Percentiles rank a stretch among this genome's conserved stretches.
Conservation (phyloP, 1,140 invertebrate genomes). For the Aricia agestis region DNA sequence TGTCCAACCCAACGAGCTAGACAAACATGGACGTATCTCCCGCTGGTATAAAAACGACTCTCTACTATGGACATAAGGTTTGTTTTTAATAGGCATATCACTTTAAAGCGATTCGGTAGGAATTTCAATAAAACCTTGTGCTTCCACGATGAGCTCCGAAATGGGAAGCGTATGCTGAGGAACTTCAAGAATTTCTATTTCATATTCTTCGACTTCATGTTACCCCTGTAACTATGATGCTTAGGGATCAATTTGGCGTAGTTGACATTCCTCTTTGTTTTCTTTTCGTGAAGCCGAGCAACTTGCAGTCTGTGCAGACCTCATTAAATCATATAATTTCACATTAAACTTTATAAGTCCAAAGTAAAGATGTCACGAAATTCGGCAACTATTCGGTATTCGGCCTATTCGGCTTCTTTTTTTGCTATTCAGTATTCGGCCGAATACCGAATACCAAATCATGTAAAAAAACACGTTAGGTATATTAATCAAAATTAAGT, state of each 20-base stretch:
- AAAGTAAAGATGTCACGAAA: too few species aligned
- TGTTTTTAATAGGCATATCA: constrained; percentile 29
- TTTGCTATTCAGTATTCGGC: too few species aligned
- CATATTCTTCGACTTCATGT: constrained; percentile 56
- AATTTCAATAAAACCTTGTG: constrained; percentile 29
- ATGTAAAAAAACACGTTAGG: too few species aligned
- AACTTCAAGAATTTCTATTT: constrained; percentile 53
- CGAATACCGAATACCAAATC: too few species aligned
- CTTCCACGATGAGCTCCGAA: constrained; percentile 38
- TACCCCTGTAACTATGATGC: constrained; percentile 59
- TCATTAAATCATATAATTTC: too few species aligned
- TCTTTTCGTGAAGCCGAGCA: too few species aligned
- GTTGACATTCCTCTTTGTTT: constrained; percentile 57
- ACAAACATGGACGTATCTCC: constrained; percentile 22
- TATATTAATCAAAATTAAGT: too few species aligned
- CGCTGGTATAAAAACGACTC: constrained; percentile 17
- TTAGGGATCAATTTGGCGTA: constrained; percentile 71
- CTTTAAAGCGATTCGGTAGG: constrained; percentile 10
- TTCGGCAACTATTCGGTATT: too few species aligned
- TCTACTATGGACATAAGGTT: constrained; percentile 27
- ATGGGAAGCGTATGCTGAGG: constrained; percentile 51
- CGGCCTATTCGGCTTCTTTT: too few species aligned
- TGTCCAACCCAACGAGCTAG: constrained; percentile 28
- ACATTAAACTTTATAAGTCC: too few species aligned
- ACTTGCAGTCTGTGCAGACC: too few species aligned